Evolutionary conservation across 1,140 invertebrate genomes (phyloP), one percentile per base, ranked within the genome.

Genomic region (Dendrolimus kikuchii): DNA sequence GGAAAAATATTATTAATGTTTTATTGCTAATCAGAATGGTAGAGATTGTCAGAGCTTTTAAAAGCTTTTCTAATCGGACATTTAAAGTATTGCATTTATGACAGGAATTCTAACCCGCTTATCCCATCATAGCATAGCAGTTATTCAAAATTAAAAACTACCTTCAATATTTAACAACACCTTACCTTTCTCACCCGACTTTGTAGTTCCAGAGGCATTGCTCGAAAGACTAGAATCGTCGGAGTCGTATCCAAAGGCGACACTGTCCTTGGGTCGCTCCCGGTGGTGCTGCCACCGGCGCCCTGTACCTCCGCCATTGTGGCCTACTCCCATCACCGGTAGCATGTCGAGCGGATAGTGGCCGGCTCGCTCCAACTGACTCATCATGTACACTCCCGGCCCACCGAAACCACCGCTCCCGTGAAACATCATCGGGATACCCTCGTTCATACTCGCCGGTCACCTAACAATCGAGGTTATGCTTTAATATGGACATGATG

Each of bases 171-270:
- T 46, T 53, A 49, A 57, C 49, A 49, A 36, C 10, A 46, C 50
- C 61, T 65, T 69, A 88, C 77, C 79, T 70, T 86, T 87, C 40
- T 87, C 80, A 64, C 70, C 76, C 5, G 74, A 83, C 58, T 85
- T 84, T 46, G 79, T 80, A 37, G 82, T 85, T 38, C 81, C 77
- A 42, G 85, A 87, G 6, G 81, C 82, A 68, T 79, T 85, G 55
- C 82, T 88, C 4, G 85, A 87, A n/a, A 84, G 54, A 53, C 85
- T 82, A 53, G 86, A 88, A 52, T 88, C 86, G 67, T 88, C 86
- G 10, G 86, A 88, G 42, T 88, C 86, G 61, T 85, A 87, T 38
- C 83, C 76, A 51, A 86, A 84, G 42, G 79, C 77, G 41, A 66
- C 74, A 61, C 68, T 77, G 8, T 81, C 77, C 40, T 56, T 60